phyloP scores from a whole-genome alignment of 2,113 vertebrate species.

The Macheiramphus alcinus region DNA sequence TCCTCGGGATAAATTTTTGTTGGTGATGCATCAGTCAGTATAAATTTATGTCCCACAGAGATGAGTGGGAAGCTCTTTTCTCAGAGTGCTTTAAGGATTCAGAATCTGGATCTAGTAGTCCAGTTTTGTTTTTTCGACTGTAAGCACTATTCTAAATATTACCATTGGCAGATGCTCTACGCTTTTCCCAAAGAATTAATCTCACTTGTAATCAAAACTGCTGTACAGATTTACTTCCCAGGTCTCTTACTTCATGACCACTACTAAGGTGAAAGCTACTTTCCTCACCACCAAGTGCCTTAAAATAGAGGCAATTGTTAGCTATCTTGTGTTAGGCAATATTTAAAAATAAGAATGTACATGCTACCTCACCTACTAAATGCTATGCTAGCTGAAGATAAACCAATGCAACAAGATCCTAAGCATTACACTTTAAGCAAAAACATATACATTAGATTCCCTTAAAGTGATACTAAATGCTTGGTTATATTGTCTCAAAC shows the following conservation, averaged over 20 bases:
- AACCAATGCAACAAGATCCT: neutral
- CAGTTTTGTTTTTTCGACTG: neutral
- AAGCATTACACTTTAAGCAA: neutral
- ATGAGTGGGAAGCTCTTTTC: neutral
- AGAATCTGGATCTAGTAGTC: neutral
- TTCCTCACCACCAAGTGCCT: neutral
- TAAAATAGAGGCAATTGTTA: neutral
- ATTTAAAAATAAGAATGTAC: neutral
- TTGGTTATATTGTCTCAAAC: neutral
- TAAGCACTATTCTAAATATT: neutral
- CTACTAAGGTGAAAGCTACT: neutral
- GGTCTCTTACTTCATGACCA: neutral
- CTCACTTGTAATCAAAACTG: neutral
- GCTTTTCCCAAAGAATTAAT: neutral
- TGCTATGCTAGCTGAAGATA: neutral
- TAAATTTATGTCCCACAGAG: neutral
- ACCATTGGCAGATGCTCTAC: neutral
- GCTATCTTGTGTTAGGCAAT: neutral
- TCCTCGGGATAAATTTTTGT: neutral
- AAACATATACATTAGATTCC: neutral
- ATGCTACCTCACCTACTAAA: neutral
- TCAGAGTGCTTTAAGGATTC: neutral
- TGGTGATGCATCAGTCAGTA: neutral
- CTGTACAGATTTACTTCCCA: neutral
- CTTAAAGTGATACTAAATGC: neutral